Conservation (phyloP, 2,888 invertebrate genomes). For the Cephus pygmeus region DNA sequence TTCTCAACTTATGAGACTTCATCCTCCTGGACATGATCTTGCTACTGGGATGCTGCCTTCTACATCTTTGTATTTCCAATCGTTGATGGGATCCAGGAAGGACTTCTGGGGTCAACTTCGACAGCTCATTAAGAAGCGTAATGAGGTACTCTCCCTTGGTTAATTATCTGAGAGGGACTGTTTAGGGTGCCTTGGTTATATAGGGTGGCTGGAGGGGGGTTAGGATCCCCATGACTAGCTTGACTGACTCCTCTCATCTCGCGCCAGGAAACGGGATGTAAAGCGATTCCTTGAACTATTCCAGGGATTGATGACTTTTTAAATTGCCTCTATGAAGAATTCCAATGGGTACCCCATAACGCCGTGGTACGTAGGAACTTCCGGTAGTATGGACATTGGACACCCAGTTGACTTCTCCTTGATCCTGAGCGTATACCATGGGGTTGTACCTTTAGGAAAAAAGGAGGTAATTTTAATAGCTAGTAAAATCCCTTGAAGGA, state of each 20-base stretch:
- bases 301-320: slow-evolving; percentile 33
- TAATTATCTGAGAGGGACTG: slow-evolving; percentile 45
- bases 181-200: not conserved
- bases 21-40: not conserved
- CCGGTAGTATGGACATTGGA: not conserved
- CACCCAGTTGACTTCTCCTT: not conserved
- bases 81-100: not conserved
- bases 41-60: not conserved
- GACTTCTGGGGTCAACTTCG: slow-evolving; percentile 13
- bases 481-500: not conserved
- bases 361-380: not conserved
- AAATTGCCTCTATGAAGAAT: slow-evolving; percentile 31
- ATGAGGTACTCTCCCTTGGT: slow-evolving; percentile 51
- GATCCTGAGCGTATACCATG: not conserved
- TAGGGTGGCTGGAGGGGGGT: not conserved
- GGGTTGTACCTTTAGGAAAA: not conserved
- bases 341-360: not conserved
- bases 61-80: not conserved
- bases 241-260: slow-evolving; percentile 5
- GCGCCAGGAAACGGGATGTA: slow-evolving; percentile 37
- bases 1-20: not conserved
- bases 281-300: slow-evolving; percentile 41
- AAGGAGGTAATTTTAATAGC: not conserved
- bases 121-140: slow-evolving; percentile 52
- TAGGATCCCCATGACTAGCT: not conserved